Conservation (phyloP, 1,140 invertebrate species). For the Drosophila novamexicana region DNA sequence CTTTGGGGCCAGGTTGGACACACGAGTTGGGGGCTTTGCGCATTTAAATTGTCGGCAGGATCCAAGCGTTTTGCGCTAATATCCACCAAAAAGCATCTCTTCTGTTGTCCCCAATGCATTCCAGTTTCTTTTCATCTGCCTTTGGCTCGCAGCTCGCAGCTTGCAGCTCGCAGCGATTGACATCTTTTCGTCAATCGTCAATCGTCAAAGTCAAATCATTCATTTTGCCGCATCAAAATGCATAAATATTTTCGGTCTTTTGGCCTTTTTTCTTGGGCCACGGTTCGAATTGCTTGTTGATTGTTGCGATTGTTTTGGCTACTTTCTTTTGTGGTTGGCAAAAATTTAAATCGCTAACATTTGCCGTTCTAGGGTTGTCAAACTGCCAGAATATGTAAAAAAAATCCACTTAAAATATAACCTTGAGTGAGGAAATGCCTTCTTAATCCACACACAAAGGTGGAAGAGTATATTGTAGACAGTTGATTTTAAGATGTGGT, state of each 20-base stretch:
- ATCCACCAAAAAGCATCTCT: conserved; percentile 69
- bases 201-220: conserved; percentile 83
- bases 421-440: too few relatives aligned
- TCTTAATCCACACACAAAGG: too few relatives aligned
- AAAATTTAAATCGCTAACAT: conserved; percentile 70
- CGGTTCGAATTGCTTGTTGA: conserved; percentile 75
- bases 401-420: too few relatives aligned
- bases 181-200: conserved; percentile 81
- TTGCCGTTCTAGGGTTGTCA: conserved; percentile 41
- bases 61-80: conserved; percentile 82
- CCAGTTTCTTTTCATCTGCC: conserved; percentile 4
- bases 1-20: conserved; percentile 10
- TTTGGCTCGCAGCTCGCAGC: too few relatives aligned
- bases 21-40: conserved; percentile 46
- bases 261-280: conserved; percentile 23
- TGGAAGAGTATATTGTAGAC: too few relatives aligned
- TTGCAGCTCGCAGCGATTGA: conserved; percentile 54
- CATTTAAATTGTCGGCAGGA: conserved; percentile 84
- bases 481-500: too few relatives aligned
- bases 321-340: conserved; percentile 23
- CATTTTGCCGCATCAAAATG: conserved; percentile 84
- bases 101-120: conserved; percentile 70
- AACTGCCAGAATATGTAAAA: conserved; percentile 2
- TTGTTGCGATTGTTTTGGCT: conserved; percentile 62
- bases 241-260: conserved; percentile 73